Conservation (phyloP, 2,797 vertebrate species). For the Hapalemur alaotrensis region DNA sequence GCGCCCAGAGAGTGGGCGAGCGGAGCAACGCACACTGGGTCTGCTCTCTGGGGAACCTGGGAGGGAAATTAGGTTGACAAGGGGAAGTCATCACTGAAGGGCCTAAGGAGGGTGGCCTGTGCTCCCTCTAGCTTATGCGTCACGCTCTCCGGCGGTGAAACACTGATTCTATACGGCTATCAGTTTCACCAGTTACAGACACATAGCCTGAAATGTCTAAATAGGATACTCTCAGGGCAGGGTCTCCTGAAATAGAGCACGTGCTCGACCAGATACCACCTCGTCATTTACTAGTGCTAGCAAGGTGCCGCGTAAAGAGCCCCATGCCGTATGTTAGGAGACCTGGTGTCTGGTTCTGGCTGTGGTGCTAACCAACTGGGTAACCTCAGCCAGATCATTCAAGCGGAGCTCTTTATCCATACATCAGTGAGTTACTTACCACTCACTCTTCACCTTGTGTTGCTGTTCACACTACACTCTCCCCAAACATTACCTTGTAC, state of each 20-base stretch:
- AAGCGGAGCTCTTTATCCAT: not conserved
- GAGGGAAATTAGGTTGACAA: not conserved
- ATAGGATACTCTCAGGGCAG: not conserved
- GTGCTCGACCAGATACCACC: not conserved
- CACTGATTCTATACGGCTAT: not conserved
- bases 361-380: not conserved
- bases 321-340: not conserved
- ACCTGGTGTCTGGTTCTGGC: not conserved
- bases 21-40: not conserved
- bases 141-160: not conserved
- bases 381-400: not conserved
- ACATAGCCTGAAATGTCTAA: not conserved
- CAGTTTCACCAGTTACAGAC: fast-evolving
- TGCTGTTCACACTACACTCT: not conserved
- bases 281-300: not conserved
- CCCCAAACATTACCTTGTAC: not conserved
- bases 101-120: too few species aligned
- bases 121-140: not conserved
- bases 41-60: not conserved
- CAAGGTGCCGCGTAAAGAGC: not conserved
- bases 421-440: fast-evolving
- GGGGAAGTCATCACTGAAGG: not conserved
- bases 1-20: not conserved
- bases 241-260: not conserved
- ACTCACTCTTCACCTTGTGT: not conserved